Conservation (phyloP, 2,113 vertebrate genomes). For the Dryoscopus gambensis region DNA sequence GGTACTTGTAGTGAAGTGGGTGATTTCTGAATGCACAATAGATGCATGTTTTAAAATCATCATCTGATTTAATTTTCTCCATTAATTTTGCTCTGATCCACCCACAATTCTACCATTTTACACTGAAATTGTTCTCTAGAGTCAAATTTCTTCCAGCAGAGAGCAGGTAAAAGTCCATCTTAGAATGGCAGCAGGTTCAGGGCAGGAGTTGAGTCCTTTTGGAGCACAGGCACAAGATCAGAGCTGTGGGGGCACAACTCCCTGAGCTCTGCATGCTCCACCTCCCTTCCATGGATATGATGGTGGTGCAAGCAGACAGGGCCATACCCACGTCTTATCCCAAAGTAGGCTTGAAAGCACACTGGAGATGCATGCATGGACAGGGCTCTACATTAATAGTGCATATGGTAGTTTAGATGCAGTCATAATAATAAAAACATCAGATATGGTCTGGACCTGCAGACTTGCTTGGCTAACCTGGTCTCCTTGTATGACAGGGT, state of each 20-base stretch:
- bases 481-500: not conserved
- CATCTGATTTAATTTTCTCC: not conserved
- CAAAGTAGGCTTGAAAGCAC: not conserved
- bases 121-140: not conserved
- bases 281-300: not conserved
- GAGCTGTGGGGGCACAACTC: rapidly evolving
- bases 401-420: not conserved
- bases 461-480: not conserved
- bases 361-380: not conserved
- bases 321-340: not conserved
- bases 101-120: not conserved
- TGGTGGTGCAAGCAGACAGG: rapidly evolving
- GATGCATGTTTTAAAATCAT: not conserved
- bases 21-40: not conserved
- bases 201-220: not conserved
- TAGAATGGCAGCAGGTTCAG: not conserved
- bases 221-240: rapidly evolving
- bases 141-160: not conserved
- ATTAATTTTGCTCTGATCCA: not conserved
- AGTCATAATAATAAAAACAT: not conserved
- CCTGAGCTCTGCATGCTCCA: rapidly evolving
- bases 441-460: not conserved
- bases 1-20: not conserved
- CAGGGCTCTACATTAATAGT: not conserved
- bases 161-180: not conserved